Percentiles rank a stretch among this genome's conserved stretches.
phyloP scores from a whole-genome alignment of 2,113 vertebrate species.

The Delphinapterus leucas region DNA sequence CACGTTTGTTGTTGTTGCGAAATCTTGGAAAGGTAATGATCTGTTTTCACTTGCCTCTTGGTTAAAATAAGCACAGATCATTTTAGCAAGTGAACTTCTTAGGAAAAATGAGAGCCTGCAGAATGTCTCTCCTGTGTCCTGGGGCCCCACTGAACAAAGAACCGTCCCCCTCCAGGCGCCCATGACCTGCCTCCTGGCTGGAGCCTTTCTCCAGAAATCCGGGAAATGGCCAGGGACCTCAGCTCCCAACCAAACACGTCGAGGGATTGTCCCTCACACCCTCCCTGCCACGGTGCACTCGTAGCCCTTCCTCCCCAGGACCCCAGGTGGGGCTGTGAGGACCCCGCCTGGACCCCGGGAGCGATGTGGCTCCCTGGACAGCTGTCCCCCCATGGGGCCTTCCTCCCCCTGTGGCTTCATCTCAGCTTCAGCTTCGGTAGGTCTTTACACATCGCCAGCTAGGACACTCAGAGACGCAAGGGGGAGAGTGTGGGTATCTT shows the following conservation, averaged over 20 bases:
- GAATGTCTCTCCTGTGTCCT: accelerated
- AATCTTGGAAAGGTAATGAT: not conserved
- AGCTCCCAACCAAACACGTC: accelerated
- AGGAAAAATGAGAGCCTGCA: accelerated
- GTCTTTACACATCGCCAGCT: accelerated
- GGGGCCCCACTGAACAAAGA: accelerated
- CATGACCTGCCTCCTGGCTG: accelerated
- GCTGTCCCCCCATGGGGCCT: accelerated
- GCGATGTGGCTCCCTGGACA: too few relatives aligned
- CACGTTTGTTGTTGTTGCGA: not conserved
- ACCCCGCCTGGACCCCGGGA: accelerated
- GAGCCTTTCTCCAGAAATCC: accelerated
- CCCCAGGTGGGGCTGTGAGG: accelerated
- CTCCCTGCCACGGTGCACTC: accelerated
- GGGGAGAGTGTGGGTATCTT: accelerated
- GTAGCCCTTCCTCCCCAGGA: too few relatives aligned
- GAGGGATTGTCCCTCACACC: accelerated
- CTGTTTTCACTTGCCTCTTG: not conserved
- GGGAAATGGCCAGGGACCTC: not conserved
- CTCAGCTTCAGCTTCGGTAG: accelerated
- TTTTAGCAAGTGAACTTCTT: not conserved
- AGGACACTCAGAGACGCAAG: accelerated
- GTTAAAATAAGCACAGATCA: accelerated
- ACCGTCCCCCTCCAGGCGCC: accelerated
- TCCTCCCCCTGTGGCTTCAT: accelerated